A percentile compares a stretch with the other conserved stretches of the same genome.
phyloP scores from a whole-genome alignment of 2,797 vertebrate species.

The Selene dorsalis region DNA sequence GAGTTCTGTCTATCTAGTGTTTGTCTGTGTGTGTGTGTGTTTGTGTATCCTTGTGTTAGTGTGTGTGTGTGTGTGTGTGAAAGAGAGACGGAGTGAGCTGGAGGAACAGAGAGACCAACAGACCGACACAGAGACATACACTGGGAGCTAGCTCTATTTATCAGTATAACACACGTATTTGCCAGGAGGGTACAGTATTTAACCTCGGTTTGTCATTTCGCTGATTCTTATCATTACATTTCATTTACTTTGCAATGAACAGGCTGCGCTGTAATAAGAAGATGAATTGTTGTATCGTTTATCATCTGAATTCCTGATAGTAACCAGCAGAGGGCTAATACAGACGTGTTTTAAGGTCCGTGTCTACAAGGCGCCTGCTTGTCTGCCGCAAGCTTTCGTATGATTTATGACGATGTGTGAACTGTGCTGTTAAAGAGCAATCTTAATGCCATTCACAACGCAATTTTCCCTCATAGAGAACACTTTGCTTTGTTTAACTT shows the following conservation, averaged over 20 bases:
- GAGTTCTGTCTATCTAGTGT: slow-evolving; percentile 41
- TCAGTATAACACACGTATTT: slow-evolving; percentile 75
- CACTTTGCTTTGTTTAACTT: slow-evolving; percentile 1
- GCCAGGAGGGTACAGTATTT: slow-evolving; percentile 79
- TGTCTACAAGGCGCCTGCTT: slow-evolving; percentile 48
- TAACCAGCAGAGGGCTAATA: slow-evolving; percentile 77
- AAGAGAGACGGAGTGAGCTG: slow-evolving; percentile 51
- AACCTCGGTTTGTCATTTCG: slow-evolving; percentile 81
- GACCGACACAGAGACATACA: slow-evolving; percentile 61
- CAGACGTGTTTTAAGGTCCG: slow-evolving; percentile 53
- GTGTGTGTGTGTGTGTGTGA: slow-evolving; percentile 26
- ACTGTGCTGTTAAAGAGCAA: slow-evolving; percentile 12
- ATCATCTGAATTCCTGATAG: slow-evolving; percentile 66
- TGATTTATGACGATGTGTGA: slow-evolving; percentile 44
- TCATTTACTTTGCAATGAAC: slow-evolving; percentile 73
- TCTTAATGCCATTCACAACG: slow-evolving; percentile 24
- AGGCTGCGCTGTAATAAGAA: slow-evolving; percentile 51
- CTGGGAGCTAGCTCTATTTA: slow-evolving; percentile 72
- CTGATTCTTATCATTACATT: slow-evolving; percentile 78
- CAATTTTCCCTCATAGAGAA: neutral
- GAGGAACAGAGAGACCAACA: slow-evolving; percentile 63
- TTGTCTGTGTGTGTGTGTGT: slow-evolving; percentile 46
- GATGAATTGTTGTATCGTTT: slow-evolving; percentile 62
- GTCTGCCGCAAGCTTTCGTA: slow-evolving; percentile 14
- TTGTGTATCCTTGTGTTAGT: slow-evolving; percentile 38